Percentiles rank a stretch among this genome's conserved stretches.
These are phyloP conservation scores for Sisyra nigra DNA, from an alignment of 2,888 invertebrate genomes.

Conservation along the genomic window DNA sequence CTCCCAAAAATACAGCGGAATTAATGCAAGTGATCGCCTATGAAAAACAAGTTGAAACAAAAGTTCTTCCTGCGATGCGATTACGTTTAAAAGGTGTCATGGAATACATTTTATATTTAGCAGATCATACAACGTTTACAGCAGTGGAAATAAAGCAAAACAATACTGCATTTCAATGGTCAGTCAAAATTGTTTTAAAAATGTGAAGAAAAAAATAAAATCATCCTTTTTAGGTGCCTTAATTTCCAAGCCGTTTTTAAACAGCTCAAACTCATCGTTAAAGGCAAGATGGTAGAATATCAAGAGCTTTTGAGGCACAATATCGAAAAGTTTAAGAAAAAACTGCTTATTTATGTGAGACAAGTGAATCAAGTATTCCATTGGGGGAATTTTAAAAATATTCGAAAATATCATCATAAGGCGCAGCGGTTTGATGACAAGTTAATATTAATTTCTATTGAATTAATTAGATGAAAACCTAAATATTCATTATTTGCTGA, in stretches of 20 bases:
- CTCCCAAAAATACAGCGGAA: conserved; percentile 71
- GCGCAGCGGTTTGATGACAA: conserved; percentile 60
- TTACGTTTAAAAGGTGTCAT: conserved; percentile 49
- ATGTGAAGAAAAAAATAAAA: background rate
- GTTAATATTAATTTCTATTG: too few species aligned
- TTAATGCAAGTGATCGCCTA: conserved; percentile 70
- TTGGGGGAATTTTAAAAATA: conserved; percentile 72
- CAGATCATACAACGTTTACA: conserved; percentile 65
- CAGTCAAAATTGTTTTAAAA: conserved; percentile 13
- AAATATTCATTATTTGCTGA: too few species aligned
- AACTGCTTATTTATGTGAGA: conserved; percentile 60
- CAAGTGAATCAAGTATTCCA: conserved; percentile 74
- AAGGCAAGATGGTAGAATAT: conserved; percentile 71
- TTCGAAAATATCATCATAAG: conserved; percentile 67
- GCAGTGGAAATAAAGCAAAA: conserved; percentile 80
- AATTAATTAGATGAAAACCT: too few species aligned
- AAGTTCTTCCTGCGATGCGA: conserved; percentile 56
- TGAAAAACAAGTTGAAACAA: conserved; percentile 59
- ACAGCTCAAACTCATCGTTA: conserved; percentile 64
- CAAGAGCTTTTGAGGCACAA: conserved; percentile 63
- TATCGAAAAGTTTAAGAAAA: conserved; percentile 67
- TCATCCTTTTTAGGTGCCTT: conserved; percentile 37
- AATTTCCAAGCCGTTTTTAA: conserved; percentile 68
- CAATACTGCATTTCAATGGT: conserved; percentile 76
- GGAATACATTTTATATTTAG: conserved; percentile 64